phyloP scores from a whole-genome alignment of 2,888 invertebrate genomes.

The Caenorhabditis sp. region DNA sequence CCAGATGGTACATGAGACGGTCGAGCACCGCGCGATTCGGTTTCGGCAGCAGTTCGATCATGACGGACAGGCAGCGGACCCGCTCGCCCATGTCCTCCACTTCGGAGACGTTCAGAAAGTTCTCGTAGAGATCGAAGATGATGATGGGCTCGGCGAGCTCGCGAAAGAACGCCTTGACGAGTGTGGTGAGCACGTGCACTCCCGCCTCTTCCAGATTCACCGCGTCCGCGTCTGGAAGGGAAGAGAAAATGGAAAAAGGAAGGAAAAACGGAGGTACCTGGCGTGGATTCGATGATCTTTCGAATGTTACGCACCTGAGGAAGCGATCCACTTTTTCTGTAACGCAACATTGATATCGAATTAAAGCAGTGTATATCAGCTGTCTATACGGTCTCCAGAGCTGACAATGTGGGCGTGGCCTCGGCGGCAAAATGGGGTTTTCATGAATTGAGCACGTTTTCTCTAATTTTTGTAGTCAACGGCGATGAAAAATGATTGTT shows the following conservation, averaged over 20 bases:
- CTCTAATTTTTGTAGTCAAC: too few relatives aligned
- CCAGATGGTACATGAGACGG: slow-evolving; percentile 91
- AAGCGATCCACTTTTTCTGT: slow-evolving; percentile 85
- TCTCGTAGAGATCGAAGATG: slow-evolving; percentile 94
- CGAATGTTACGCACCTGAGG: slow-evolving; percentile 80
- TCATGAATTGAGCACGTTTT: too few relatives aligned
- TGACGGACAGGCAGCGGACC: slow-evolving; percentile 88
- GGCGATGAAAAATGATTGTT: too few relatives aligned
- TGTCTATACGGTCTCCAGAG: too few relatives aligned
- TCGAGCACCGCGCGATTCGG: slow-evolving; percentile 89
- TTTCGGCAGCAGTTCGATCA: slow-evolving; percentile 90
- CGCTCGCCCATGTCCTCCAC: slow-evolving; percentile 88
- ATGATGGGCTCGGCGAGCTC: slow-evolving; percentile 94
- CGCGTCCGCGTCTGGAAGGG: slow-evolving; percentile 83
- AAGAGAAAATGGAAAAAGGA: neutral
- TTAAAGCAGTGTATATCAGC: too few relatives aligned
- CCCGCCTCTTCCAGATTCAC: slow-evolving; percentile 86
- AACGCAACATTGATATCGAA: too few relatives aligned
- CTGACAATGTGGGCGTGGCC: too few relatives aligned
- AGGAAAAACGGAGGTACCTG: neutral
- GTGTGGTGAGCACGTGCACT: slow-evolving; percentile 91
- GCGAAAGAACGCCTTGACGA: slow-evolving; percentile 89
- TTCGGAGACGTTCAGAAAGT: slow-evolving; percentile 90
- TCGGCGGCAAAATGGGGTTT: too few relatives aligned
- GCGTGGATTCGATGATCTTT: slow-evolving; percentile 78